A percentile compares a stretch with the other conserved stretches of the same genome.
Evolutionary conservation across 1,140 invertebrate genomes (phyloP).

Genomic region (Eciton burchellii): DNA sequence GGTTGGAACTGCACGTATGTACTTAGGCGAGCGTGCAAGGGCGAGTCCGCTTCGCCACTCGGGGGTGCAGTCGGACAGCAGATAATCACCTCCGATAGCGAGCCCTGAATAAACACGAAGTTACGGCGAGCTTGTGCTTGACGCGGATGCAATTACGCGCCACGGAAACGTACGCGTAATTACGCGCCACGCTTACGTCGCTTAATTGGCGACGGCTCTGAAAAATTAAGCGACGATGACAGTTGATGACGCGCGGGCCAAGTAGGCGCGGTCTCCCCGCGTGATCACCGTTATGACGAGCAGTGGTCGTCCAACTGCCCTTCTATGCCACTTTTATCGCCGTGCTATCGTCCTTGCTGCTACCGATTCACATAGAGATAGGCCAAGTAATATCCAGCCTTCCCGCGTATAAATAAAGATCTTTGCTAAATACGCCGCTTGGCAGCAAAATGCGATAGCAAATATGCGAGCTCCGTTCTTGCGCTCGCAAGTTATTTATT

Average conservation of each 20-base stretch:
- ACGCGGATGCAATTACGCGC: slow-evolving; percentile 35
- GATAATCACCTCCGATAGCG: slow-evolving; percentile 59
- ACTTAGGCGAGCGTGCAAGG: neutral
- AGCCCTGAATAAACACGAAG: slow-evolving; percentile 49
- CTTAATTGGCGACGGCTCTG: slow-evolving; percentile 40
- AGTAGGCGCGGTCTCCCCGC: no score
- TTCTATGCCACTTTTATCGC: neutral
- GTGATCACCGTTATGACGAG: neutral
- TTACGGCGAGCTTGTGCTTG: slow-evolving; percentile 16
- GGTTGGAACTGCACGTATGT: neutral
- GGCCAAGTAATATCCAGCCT: neutral
- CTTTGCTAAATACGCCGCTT: neutral
- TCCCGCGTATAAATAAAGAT: neutral
- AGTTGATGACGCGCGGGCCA: neutral
- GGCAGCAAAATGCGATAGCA: neutral
- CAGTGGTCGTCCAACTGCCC: neutral
- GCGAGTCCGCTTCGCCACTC: neutral
- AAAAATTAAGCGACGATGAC: slow-evolving; percentile 50
- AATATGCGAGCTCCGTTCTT: no score
- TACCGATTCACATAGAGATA: slow-evolving; percentile 24
- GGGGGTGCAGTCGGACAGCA: slow-evolving; percentile 51
- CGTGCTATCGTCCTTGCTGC: slow-evolving; percentile 4
- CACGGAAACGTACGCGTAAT: slow-evolving; percentile 50
- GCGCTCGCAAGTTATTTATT: no score
- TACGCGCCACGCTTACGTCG: neutral